Base-by-base conservation (phyloP, 2,888 invertebrate species). In the Tachina lurida region DNA sequence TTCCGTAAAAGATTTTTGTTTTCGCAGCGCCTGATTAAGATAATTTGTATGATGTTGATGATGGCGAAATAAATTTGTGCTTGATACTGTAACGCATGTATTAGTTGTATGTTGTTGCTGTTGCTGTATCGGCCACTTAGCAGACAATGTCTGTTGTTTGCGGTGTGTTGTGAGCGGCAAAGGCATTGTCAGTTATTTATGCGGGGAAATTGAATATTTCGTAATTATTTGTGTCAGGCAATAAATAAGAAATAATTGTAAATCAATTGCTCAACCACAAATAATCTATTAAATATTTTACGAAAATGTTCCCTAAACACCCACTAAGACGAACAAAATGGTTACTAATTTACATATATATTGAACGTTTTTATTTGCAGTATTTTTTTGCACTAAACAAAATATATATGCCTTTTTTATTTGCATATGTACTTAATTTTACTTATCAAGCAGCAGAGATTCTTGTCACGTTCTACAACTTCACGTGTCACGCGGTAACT, bases 1-100 rank as follows among this genome's bases (percentile, higher is more conserved):
- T 78, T 91, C 91, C n/a, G 89, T 88, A 39, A 91, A 89, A 5
- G 91, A 91, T 56, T 90, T 88, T 77, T 91, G 91, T 63, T 91
- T 91, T n/a, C 88, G 88, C 13, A 91, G 75, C 1, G 67, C 10
- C 43, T 62, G 86, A 68, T 52, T 31, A 3, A 47, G 17, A 54
- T 58, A 73, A 19, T 58, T 58, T 3, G 58, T 41, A 43, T 54
- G 31, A 47, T 60, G 31, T 4, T 58, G 22, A 74, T 71, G 73
- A 31, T 45, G 83, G 1, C 68, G 81, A 17, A 58, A 45, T 45
- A 52, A 41, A 52, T 58, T 84, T 75, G 43, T 81, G 58, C 15
- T 12, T 49, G 82, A 17, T 56, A 52, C 22, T 73, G 63, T n/a
- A 39, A 9, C 45, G 10, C 52, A 60, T 19, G 65, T 41, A 1